Percentiles rank a stretch among this genome's conserved stretches.
Evolutionary conservation across 2,113 vertebrate genomes (phyloP).

Genomic region (Chaetura pelagica): DNA sequence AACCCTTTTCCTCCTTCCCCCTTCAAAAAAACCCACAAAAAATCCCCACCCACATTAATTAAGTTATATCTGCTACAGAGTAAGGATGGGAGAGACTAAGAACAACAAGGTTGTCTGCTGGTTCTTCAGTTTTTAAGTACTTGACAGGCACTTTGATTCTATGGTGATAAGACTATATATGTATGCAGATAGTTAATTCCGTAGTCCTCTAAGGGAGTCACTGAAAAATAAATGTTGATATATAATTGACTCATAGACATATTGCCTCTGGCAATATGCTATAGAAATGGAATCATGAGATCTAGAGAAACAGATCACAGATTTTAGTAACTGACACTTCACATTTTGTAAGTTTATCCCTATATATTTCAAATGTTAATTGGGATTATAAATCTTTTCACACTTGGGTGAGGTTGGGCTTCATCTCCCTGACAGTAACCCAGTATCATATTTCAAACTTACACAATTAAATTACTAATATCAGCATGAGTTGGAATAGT

Average conservation of each 20-base stretch:
- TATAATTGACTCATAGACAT: conserved; percentile 64
- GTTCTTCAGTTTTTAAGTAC: conserved; percentile 32
- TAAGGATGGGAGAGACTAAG: not conserved
- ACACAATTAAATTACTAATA: conserved; percentile 52
- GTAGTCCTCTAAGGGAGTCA: conserved; percentile 10
- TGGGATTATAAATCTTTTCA: conserved; percentile 61
- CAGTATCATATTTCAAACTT: conserved; percentile 30
- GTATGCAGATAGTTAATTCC: conserved; percentile 35
- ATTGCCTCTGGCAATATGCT: conserved; percentile 61
- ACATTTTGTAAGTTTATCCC: conserved; percentile 56
- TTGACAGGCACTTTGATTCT: conserved; percentile 4
- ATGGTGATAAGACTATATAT: conserved; percentile 3
- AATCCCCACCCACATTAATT: not conserved
- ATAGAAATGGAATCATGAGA: conserved; percentile 53
- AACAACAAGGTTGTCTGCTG: not conserved
- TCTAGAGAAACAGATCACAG: conserved; percentile 53
- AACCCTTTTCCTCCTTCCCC: rapidly evolving
- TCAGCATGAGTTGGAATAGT: conserved; percentile 32
- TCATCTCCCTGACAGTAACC: conserved; percentile 40
- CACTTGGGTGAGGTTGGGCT: not conserved
- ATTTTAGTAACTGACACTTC: conserved; percentile 61
- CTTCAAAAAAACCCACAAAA: not conserved
- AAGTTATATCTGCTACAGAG: not conserved
- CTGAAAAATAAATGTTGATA: conserved; percentile 65
- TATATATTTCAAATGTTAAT: conserved; percentile 71